Conservation (phyloP, 2,113 vertebrate species). For the Archocentrus centrarchus region DNA sequence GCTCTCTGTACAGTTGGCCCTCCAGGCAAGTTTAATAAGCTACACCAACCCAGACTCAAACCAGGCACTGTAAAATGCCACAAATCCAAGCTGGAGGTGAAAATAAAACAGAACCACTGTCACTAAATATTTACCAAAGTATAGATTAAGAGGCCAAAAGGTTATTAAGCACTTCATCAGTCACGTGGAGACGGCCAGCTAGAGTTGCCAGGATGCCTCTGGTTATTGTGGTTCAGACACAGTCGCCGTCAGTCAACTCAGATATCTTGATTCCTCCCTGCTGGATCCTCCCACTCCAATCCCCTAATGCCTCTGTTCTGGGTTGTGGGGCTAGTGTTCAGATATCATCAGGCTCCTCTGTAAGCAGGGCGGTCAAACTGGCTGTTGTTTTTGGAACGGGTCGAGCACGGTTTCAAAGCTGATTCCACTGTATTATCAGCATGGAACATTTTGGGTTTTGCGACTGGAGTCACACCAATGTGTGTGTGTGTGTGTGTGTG, state of each 20-base stretch:
- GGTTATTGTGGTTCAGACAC: conserved; percentile 25
- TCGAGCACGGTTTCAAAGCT: conserved; percentile 38
- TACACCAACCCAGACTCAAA: conserved; percentile 13
- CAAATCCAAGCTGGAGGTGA: conserved; percentile 39
- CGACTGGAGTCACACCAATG: conserved; percentile 12
- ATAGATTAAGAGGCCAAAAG: conserved; percentile 24
- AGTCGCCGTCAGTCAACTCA: conserved; percentile 39
- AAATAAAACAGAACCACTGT: conserved; percentile 42
- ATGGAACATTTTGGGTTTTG: conserved; percentile 49
- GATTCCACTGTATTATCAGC: conserved; percentile 40
- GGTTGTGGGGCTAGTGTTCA: conserved; percentile 52
- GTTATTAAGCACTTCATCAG: conserved; percentile 33
- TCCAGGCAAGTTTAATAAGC: conserved; percentile 15
- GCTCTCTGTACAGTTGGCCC: conserved; percentile 12
- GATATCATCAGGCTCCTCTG: conserved; percentile 66
- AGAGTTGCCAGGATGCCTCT: not conserved
- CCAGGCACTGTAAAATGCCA: conserved; percentile 12
- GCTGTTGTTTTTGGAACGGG: conserved; percentile 62
- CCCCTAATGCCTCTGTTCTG: conserved; percentile 62
- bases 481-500: conserved; percentile 36
- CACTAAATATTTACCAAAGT: conserved; percentile 60
- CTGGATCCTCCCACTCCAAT: conserved; percentile 29
- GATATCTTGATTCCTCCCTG: conserved; percentile 46
- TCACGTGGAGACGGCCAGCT: conserved; percentile 16
- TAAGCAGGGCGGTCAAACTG: conserved; percentile 38